A percentile compares a stretch with the other conserved stretches of the same genome.
Evolutionary conservation across 2,888 invertebrate species (phyloP).

Genomic region (Harmothoe impar): DNA sequence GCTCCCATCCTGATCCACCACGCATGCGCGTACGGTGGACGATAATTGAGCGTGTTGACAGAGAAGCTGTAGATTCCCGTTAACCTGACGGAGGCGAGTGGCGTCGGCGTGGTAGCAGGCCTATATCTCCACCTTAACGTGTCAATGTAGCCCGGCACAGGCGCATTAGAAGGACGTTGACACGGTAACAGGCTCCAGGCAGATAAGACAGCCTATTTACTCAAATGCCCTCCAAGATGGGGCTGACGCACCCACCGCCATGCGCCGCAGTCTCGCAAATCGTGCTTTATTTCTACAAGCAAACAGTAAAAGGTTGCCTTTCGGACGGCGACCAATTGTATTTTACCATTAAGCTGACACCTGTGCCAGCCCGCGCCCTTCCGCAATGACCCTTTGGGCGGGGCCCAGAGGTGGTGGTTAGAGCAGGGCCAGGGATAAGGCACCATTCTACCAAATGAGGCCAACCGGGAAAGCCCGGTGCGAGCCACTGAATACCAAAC

Average conservation of each 20-base stretch:
- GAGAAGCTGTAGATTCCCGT: constrained; percentile 38
- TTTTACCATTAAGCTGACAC: constrained; percentile 46
- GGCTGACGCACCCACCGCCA: background rate
- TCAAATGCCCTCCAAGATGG: constrained; percentile 7
- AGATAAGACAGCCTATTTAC: constrained; percentile 33
- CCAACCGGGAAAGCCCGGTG: background rate
- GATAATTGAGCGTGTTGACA: constrained; percentile 48
- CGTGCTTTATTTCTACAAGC: constrained; percentile 39
- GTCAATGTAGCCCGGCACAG: background rate
- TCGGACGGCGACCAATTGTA: constrained; percentile 32
- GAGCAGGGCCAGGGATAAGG: background rate
- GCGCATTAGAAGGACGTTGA: constrained; percentile 34
- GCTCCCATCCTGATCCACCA: background rate
- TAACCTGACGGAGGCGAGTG: constrained; percentile 17
- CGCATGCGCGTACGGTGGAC: constrained; percentile 10
- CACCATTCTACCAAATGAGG: constrained; percentile 44
- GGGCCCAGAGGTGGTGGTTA: background rate
- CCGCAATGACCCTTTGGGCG: constrained; percentile 41
- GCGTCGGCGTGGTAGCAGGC: background rate
- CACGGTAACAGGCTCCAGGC: constrained; percentile 18
- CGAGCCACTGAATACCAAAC: constrained; percentile 42
- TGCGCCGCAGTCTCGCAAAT: constrained; percentile 10
- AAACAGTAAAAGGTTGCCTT: constrained; percentile 45
- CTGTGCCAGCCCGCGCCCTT: background rate
- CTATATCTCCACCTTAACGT: constrained; percentile 54